phyloP scores from a whole-genome alignment of 2,888 invertebrate species.

The Galeopsomyia nigrocyanea region DNA sequence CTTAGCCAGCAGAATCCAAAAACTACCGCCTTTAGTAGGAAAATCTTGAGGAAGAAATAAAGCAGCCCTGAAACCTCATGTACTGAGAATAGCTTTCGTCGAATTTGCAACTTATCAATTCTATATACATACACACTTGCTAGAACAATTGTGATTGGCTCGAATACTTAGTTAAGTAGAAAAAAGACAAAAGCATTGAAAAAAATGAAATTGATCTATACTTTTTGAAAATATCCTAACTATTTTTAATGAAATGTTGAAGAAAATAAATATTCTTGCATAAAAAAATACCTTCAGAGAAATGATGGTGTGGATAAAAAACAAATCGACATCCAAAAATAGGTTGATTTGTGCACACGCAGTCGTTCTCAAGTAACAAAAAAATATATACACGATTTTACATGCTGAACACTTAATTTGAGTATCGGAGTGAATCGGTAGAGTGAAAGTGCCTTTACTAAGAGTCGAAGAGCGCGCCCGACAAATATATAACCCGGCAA shows the following conservation, averaged over 20 bases:
- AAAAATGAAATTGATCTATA: conserved; percentile 14
- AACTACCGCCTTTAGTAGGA: conserved; percentile 25
- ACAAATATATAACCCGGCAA: conserved; percentile 43
- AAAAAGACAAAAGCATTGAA: conserved; percentile 14
- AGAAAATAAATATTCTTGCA: conserved; percentile 22
- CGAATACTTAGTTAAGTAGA: conserved; percentile 35
- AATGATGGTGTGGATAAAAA: conserved; percentile 14
- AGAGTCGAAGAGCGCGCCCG: conserved; percentile 54
- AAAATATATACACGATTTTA: conserved; percentile 19
- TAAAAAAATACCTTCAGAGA: conserved; percentile 27
- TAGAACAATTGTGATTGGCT: conserved; percentile 23
- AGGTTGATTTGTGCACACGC: conserved; percentile 28
- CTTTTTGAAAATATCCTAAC: conserved; percentile 20
- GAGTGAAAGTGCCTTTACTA: conserved; percentile 64
- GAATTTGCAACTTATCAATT: conserved; percentile 25
- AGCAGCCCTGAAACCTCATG: conserved; percentile 21
- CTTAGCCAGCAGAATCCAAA: conserved; percentile 21
- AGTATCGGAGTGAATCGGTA: conserved; percentile 52
- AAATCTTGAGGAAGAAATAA: conserved; percentile 30
- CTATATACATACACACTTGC: conserved; percentile 15
- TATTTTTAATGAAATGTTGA: conserved; percentile 41
- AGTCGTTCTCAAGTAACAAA: conserved; percentile 6
- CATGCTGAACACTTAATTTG: conserved; percentile 42
- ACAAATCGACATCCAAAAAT: conserved; percentile 22
- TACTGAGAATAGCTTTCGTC: conserved; percentile 26